A percentile compares a stretch with the other conserved stretches of the same genome.
Evolutionary conservation across 2,888 invertebrate species (phyloP).

Genomic region (Odontocolon sp.): DNA sequence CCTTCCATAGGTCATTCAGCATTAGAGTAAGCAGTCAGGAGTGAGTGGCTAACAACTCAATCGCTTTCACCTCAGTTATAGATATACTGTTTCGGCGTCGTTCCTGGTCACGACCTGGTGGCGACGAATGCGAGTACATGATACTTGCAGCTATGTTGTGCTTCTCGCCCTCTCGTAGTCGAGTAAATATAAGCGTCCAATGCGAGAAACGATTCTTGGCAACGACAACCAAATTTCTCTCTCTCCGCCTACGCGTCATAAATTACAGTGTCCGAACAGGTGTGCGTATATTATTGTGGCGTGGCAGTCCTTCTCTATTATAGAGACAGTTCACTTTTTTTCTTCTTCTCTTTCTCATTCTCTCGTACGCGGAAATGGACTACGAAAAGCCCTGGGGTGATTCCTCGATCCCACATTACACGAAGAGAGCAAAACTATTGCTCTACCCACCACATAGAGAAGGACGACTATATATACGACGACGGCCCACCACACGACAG

Average conservation of each 20-base stretch:
- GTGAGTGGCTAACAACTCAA: too few species aligned
- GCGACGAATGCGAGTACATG: not conserved
- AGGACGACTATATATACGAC: slow-evolving; percentile 11
- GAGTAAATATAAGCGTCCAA: slow-evolving; percentile 74
- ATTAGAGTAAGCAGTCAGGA: too few species aligned
- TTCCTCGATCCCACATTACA: slow-evolving; percentile 1
- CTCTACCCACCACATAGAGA: not conserved
- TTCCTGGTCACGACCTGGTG: not conserved
- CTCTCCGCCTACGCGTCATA: slow-evolving; percentile 72
- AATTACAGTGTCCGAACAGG: slow-evolving; percentile 75
- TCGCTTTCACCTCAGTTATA: too few species aligned
- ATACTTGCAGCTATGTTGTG: not conserved
- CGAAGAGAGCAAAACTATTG: not conserved
- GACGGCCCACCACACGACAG: slow-evolving; percentile 21
- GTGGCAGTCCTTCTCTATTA: slow-evolving; percentile 57
- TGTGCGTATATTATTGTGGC: slow-evolving; percentile 73
- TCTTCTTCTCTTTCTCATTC: slow-evolving; percentile 1
- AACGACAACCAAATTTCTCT: slow-evolving; percentile 59
- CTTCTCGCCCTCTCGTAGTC: slow-evolving; percentile 11
- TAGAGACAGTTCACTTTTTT: slow-evolving; percentile 18
- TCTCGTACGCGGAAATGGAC: slow-evolving; percentile 25
- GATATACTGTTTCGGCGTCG: too few species aligned
- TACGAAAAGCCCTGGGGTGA: slow-evolving; percentile 16
- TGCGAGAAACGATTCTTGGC: slow-evolving; percentile 74
- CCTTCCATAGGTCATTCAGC: too few species aligned